Conservation (phyloP, 2,888 invertebrate species). For the Onthophagus sagittarius region DNA sequence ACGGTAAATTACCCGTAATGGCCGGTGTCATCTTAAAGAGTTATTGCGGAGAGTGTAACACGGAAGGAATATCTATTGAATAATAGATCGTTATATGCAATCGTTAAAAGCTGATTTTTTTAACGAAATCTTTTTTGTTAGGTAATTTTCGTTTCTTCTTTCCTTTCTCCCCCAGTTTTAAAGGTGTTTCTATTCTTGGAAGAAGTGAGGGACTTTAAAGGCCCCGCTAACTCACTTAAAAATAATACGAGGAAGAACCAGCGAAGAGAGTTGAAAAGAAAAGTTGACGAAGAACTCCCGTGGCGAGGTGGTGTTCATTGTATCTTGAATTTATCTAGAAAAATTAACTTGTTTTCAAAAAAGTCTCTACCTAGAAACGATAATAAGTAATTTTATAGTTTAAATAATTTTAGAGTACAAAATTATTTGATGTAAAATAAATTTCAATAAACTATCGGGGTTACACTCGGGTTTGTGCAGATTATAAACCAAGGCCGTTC, state of each 20-base stretch:
- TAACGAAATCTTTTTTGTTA: background rate
- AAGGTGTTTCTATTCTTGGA: background rate
- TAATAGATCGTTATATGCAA: no score
- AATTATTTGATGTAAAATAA: background rate
- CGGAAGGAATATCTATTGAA: background rate
- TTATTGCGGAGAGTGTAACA: background rate
- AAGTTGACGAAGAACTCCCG: background rate
- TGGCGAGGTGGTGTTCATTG: background rate
- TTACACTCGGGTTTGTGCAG: background rate
- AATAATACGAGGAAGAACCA: background rate
- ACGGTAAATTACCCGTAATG: background rate
- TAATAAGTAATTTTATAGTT: no score
- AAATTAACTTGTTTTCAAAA: background rate
- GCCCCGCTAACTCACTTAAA: background rate
- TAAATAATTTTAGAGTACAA: background rate
- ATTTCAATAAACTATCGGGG: background rate
- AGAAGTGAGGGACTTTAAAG: background rate
- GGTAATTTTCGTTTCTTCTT: background rate
- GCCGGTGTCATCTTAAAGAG: background rate
- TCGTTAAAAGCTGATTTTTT: background rate
- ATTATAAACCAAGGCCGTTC: constrained; percentile 9
- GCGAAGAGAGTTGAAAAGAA: background rate
- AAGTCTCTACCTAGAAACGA: background rate
- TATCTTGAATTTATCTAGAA: background rate
- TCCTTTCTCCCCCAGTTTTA: background rate